Base-by-base conservation (phyloP, 1,140 invertebrate species). In the Drosophila quadrilineata region DNA sequence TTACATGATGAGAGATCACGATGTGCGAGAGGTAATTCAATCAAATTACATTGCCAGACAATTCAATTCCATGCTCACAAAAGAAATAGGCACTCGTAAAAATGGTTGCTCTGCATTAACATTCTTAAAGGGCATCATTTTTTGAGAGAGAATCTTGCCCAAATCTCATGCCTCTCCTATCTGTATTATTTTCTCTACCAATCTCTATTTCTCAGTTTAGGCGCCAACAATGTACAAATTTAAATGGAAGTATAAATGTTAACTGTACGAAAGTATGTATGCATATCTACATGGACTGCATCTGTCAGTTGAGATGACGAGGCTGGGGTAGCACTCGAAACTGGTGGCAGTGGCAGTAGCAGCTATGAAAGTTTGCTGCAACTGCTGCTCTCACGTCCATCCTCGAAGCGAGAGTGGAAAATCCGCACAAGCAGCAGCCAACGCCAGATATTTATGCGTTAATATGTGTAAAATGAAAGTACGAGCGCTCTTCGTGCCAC, bases 311-410 rank as follows among this genome's bases (percentile, higher is more conserved):
- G 40, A n/a, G 40, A 29, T 19, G 26, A 5, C 46, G 46, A 8
- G n/a, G 12, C 41, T 28, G 41, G 12, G 24, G 4, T 28, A 31
- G 9, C 29, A 36, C n/a, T n/a, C n/a, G n/a, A n/a, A n/a, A n/a
- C n/a, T n/a, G n/a, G 38, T 28, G 22, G 22, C 22, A 41, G 6
- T 24, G 6, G 17, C 46, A 46, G 28, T 35, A 22, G 43, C 45
- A 35, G 36, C 59, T 67, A 70, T 66, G 65, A 79, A 77, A 77
- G 75, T 77, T n/a, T 79, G 75, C 70, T 57, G 71, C 60, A 53
- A 54, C 62, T 57, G 40, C 58, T 60, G 40, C 36, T 57, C 56
- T 52, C 9, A 41, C 36, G 35, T 53, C 31, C 19, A 10, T 64
- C 43, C 59, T 41, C 50, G 22, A 45, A 45, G 48, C 67, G 62